These are phyloP conservation scores for Lophochroa leadbeateri DNA, from an alignment of 2,113 vertebrate species.

Conservation along the genomic window DNA sequence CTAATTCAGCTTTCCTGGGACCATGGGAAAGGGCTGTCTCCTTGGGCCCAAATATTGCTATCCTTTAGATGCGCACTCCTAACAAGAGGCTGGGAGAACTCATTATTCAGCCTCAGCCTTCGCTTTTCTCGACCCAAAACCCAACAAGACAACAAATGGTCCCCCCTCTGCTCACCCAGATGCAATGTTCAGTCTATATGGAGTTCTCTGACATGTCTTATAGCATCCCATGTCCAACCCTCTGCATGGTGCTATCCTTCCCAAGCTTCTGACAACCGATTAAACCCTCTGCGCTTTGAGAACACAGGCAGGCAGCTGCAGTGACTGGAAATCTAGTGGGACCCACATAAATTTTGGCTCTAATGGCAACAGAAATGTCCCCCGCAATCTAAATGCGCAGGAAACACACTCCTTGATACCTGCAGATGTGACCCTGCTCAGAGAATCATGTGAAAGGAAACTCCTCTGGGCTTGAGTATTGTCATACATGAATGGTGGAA, in stretches of 20 bases:
- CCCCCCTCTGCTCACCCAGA: background rate
- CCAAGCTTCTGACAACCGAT: background rate
- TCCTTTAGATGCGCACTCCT: background rate
- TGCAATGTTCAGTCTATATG: fast-evolving
- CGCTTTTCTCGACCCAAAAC: background rate
- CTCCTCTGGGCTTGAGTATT: background rate
- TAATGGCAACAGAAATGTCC: background rate
- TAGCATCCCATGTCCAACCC: background rate
- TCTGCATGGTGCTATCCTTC: background rate
- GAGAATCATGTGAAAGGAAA: background rate
- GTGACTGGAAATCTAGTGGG: background rate
- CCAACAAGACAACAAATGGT: background rate
- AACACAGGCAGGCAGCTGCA: background rate
- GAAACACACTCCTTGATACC: background rate
- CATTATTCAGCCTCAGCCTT: background rate
- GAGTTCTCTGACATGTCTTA: background rate
- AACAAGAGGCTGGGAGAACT: background rate
- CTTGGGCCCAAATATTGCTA: background rate
- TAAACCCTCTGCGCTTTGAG: background rate
- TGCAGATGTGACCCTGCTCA: background rate
- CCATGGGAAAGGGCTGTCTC: background rate
- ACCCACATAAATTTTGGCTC: background rate
- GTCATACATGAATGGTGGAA: background rate
- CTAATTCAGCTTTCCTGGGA: background rate
- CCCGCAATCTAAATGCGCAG: background rate